Evolutionary conservation across 2,888 invertebrate species (phyloP).

Genomic region (Microdon myrmicae): DNA sequence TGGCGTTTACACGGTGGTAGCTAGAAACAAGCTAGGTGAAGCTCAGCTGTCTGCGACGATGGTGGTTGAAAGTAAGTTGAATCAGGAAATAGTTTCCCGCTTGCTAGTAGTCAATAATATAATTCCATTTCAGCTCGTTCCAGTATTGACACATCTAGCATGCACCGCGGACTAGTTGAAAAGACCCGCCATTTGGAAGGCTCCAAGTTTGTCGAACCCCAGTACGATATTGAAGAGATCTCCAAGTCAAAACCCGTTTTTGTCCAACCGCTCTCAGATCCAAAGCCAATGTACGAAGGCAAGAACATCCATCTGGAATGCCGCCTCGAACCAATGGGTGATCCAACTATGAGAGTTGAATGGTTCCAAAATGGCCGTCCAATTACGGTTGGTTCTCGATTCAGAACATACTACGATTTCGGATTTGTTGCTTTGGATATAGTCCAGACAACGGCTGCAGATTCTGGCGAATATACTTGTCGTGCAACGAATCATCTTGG

Average conservation of each 20-base stretch:
- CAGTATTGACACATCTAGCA: conserved; percentile 88
- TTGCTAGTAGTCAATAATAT: conserved; percentile 14
- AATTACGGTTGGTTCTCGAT: conserved; percentile 89
- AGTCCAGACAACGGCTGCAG: conserved; percentile 90
- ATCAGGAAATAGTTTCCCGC: neutral
- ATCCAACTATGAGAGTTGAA: conserved; percentile 94
- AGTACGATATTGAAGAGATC: conserved; percentile 90
- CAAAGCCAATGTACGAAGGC: conserved; percentile 86
- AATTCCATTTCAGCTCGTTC: conserved; percentile 77
- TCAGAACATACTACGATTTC: conserved; percentile 95
- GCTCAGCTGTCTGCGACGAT: conserved; percentile 84
- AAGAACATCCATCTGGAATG: conserved; percentile 92
- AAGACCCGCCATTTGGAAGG: conserved; percentile 89
- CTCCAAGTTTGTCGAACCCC: conserved; percentile 85
- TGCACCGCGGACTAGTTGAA: conserved; percentile 86
- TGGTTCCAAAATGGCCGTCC: conserved; percentile 95
- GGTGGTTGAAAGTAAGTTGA: conserved; percentile 86
- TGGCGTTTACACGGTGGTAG: conserved; percentile 92
- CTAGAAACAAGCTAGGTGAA: conserved; percentile 90
- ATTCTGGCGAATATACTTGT: conserved; percentile 95
- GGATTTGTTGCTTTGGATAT: conserved; percentile 97
- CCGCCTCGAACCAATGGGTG: conserved; percentile 92
- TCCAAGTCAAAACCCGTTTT: conserved; percentile 96
- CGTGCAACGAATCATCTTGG: conserved; percentile 94
- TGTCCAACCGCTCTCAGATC: conserved; percentile 87